Conservation (phyloP, 37 sponge, comb jelly and placozoan genomes). For the Beroe forskalii region DNA sequence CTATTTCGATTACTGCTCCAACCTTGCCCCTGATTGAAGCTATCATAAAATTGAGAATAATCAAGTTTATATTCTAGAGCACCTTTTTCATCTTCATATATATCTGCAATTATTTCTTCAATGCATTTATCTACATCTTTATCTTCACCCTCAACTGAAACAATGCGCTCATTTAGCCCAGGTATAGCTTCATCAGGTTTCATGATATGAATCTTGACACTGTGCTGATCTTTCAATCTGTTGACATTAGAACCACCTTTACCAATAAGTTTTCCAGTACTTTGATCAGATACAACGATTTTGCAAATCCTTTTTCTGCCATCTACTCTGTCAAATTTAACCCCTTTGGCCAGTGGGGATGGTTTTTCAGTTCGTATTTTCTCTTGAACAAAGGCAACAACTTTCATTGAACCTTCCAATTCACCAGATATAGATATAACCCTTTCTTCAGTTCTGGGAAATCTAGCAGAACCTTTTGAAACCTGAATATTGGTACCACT, state of each 20-base stretch:
- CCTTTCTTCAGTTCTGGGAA: slow-evolving; percentile 62
- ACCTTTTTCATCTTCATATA: slow-evolving; percentile 36
- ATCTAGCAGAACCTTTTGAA: slow-evolving; percentile 47
- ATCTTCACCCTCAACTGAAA: slow-evolving; percentile 35
- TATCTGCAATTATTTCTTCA: neutral
- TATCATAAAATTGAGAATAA: neutral
- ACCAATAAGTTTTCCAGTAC: slow-evolving; percentile 22
- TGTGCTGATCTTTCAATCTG: neutral
- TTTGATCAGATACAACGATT: slow-evolving; percentile 48
- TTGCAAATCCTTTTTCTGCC: slow-evolving; percentile 16
- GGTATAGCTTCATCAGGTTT: slow-evolving; percentile 43
- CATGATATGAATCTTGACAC: slow-evolving; percentile 3
- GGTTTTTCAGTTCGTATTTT: slow-evolving; percentile 57
- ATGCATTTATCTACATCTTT: slow-evolving; percentile 54
- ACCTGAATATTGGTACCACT: slow-evolving; percentile 51
- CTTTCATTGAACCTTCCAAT: slow-evolving; percentile 14
- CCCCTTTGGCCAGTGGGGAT: slow-evolving; percentile 14
- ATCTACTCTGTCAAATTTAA: slow-evolving; percentile 15
- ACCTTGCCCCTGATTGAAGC: neutral
- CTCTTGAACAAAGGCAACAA: slow-evolving; percentile 13
- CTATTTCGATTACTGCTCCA: neutral
- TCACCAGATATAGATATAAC: slow-evolving; percentile 49
- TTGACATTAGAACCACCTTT: slow-evolving; percentile 51
- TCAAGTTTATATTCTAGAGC: slow-evolving; percentile 42
- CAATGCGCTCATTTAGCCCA: slow-evolving; percentile 48